Conservation (phyloP, 2,113 vertebrate genomes). For the Arothron firmamentum region DNA sequence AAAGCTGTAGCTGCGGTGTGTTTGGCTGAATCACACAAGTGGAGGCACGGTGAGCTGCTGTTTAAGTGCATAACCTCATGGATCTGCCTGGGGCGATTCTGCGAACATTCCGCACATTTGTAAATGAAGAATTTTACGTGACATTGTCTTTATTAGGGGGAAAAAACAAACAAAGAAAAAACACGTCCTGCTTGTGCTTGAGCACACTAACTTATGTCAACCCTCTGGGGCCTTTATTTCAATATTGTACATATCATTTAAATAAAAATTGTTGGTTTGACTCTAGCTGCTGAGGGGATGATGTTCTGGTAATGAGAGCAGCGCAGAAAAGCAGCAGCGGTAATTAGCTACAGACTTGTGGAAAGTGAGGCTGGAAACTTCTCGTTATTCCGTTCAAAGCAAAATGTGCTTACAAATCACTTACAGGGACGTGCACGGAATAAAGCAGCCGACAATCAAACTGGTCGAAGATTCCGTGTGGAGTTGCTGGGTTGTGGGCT, state of each 20-base stretch:
- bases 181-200: background rate
- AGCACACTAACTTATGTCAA: background rate
- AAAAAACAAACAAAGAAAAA: background rate
- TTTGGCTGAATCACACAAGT: too few species aligned
- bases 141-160: too few species aligned
- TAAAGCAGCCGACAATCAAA: too few species aligned
- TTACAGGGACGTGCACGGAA: too few species aligned
- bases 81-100: background rate
- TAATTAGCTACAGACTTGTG: slow-evolving; percentile 7
- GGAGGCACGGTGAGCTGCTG: background rate
- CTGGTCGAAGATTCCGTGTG: too few species aligned
- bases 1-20: too few species aligned
- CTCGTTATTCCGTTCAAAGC: background rate
- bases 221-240: background rate
- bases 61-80: slow-evolving; percentile 12
- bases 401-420: background rate
- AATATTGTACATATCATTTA: background rate
- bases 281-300: slow-evolving; percentile 14
- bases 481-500: too few species aligned
- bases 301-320: slow-evolving; percentile 26
- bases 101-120: too few species aligned
- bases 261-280: background rate
- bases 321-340: slow-evolving; percentile 3
- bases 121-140: too few species aligned
- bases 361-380: slow-evolving; percentile 6